Percentiles rank a stretch among this genome's conserved stretches.
Evolutionary conservation across 2,797 vertebrate genomes (phyloP).

Genomic region (Mus spretus): DNA sequence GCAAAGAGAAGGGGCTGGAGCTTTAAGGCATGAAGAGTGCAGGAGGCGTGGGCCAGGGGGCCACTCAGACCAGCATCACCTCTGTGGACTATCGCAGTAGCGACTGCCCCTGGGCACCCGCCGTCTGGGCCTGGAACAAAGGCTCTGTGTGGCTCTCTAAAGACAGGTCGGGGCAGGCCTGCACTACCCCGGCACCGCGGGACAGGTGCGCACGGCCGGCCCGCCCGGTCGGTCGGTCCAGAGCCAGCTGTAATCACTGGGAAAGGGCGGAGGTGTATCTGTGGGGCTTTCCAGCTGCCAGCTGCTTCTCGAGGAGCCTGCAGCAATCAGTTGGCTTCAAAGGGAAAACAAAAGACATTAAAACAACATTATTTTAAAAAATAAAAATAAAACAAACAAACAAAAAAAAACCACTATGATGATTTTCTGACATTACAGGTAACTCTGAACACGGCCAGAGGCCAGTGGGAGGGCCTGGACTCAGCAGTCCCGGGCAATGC

Average conservation of each 20-base stretch:
- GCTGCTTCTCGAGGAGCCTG: not conserved
- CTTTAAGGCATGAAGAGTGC: not conserved
- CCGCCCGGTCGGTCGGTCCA: not conserved
- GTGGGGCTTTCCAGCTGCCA: slow-evolving; percentile 3
- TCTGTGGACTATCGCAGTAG: not conserved
- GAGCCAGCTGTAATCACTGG: not conserved
- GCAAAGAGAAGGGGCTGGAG: not conserved
- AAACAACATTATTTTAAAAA: not conserved
- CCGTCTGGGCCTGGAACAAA: slow-evolving; percentile 2
- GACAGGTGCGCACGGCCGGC: not conserved
- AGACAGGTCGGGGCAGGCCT: slow-evolving; percentile 2
- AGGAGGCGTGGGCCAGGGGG: not conserved
- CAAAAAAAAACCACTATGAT: not conserved
- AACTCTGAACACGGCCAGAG: not conserved
- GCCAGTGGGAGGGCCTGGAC: not conserved
- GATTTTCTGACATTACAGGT: not conserved
- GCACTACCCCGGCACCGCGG: too few species aligned
- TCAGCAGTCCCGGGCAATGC: not conserved
- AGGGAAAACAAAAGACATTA: not conserved
- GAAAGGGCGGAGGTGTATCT: not conserved
- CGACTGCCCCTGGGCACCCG: not conserved
- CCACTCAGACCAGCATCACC: not conserved
- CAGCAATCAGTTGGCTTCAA: not conserved
- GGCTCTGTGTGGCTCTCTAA: not conserved
- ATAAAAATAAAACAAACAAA: not conserved